These are phyloP conservation scores for Xerus rutilus DNA, from an alignment of 2,797 vertebrate species.

Conservation along the genomic window DNA sequence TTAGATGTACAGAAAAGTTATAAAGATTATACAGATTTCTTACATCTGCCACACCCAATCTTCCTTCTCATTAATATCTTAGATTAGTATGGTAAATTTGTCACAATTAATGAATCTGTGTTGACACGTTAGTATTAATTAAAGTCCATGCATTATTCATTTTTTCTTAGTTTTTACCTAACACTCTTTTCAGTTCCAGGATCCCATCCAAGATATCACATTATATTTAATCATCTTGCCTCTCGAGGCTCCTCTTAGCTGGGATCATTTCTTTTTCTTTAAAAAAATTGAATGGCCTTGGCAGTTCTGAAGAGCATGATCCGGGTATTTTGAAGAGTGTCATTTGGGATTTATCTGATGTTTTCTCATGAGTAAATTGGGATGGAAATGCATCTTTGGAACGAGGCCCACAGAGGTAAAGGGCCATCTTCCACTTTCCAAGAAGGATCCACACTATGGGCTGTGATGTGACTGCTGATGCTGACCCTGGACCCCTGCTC, in stretches of 20 bases:
- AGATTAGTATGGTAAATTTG: neutral
- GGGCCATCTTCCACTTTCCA: neutral
- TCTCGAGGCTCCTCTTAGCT: neutral
- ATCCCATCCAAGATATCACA: neutral
- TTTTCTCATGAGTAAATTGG: slow-evolving; percentile 3
- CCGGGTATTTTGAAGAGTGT: neutral
- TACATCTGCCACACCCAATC: neutral
- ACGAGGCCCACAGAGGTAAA: neutral
- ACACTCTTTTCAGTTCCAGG: neutral
- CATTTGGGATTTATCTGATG: neutral
- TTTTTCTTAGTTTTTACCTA: slow-evolving; percentile 20
- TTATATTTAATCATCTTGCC: neutral
- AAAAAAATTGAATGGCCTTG: neutral
- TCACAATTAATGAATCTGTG: slow-evolving; percentile 4
- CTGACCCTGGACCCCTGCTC: neutral
- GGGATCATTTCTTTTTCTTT: neutral
- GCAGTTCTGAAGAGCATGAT: neutral
- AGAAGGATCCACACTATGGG: neutral
- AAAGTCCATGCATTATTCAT: neutral
- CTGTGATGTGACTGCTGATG: neutral
- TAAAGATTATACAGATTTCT: neutral
- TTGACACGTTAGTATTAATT: neutral
- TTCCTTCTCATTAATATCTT: slow-evolving; percentile 12
- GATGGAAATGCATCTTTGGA: neutral
- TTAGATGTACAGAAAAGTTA: neutral